Percentiles rank a stretch among this genome's conserved stretches.
These are phyloP conservation scores for Sitophilus oryzae DNA, from an alignment of 1,140 invertebrate species.

Conservation along the genomic window DNA sequence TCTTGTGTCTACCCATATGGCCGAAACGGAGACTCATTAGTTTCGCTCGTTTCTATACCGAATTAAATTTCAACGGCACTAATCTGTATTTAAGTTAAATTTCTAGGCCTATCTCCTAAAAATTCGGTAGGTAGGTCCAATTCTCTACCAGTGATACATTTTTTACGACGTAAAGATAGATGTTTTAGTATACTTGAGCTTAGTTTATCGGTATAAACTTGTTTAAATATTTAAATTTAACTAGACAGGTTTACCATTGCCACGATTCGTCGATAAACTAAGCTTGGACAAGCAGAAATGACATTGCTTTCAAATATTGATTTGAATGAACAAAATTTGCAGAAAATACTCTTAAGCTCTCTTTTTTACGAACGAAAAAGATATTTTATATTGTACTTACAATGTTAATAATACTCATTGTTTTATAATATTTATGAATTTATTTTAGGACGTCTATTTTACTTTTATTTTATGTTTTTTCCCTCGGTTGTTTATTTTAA, in stretches of 20 bases:
- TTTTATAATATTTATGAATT: conserved; percentile 3
- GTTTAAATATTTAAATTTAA: too few species aligned
- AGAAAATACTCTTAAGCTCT: conserved; percentile 8
- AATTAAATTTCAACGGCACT: conserved; percentile 12
- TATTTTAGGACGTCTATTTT: not conserved
- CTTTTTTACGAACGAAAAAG: conserved; percentile 5
- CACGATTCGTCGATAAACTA: too few species aligned
- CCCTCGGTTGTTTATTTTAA: not conserved
- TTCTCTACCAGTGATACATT: not conserved
- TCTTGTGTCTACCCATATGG: conserved; percentile 42
- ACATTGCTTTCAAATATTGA: too few species aligned
- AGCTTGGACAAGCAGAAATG: too few species aligned
- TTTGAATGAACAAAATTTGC: not conserved
- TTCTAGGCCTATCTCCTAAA: not conserved
- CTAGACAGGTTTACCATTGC: too few species aligned
- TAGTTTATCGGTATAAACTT: too few species aligned
- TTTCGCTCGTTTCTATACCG: not conserved
- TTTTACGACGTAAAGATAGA: not conserved
- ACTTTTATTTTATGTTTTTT: conserved; percentile 3
- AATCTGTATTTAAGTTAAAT: conserved; percentile 9
- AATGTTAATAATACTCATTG: conserved; percentile 1
- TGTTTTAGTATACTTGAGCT: too few species aligned
- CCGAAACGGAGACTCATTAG: conserved; percentile 41
- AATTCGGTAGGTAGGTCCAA: too few species aligned
- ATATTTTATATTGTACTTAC: conserved; percentile 8